These are phyloP conservation scores for Protobothrops flavoviridis DNA, from an alignment of 2,113 vertebrate genomes.

Conservation along the genomic window DNA sequence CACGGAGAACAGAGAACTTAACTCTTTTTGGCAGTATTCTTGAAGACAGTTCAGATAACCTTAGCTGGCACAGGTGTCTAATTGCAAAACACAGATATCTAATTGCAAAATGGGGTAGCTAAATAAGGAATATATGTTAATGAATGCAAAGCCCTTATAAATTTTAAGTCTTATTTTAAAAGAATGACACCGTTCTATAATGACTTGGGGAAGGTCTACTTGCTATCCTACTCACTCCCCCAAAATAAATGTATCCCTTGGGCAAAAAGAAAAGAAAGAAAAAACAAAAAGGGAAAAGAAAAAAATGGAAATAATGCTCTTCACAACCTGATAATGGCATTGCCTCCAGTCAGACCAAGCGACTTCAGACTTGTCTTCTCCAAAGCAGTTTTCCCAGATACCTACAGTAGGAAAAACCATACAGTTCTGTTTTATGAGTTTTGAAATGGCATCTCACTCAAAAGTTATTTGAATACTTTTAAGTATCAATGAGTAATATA, in stretches of 20 bases:
- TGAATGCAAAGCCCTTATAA: background rate
- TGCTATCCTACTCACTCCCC: background rate
- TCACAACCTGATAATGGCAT: conserved; percentile 86
- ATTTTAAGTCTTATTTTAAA: background rate
- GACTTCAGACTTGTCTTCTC: conserved; percentile 84
- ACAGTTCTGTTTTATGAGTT: background rate
- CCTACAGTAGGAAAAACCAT: conserved; percentile 61
- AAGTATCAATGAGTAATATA: background rate
- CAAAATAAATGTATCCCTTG: conserved; percentile 34
- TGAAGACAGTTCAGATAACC: background rate
- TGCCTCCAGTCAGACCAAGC: conserved; percentile 89
- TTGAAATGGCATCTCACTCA: background rate
- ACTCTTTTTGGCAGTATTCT: background rate
- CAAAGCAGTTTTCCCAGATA: conserved; percentile 80
- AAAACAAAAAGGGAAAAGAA: background rate
- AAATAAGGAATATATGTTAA: background rate
- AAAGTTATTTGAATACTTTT: background rate
- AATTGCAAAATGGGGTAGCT: background rate
- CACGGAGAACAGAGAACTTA: background rate
- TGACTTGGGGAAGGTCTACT: background rate
- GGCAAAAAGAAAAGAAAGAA: conserved; percentile 36
- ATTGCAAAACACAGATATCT: background rate
- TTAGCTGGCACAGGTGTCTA: background rate
- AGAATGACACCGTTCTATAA: background rate
- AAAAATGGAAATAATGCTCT: conserved; percentile 10